These are phyloP conservation scores for Chelonus formosanus DNA, from an alignment of 2,888 invertebrate species.

Conservation along the genomic window DNA sequence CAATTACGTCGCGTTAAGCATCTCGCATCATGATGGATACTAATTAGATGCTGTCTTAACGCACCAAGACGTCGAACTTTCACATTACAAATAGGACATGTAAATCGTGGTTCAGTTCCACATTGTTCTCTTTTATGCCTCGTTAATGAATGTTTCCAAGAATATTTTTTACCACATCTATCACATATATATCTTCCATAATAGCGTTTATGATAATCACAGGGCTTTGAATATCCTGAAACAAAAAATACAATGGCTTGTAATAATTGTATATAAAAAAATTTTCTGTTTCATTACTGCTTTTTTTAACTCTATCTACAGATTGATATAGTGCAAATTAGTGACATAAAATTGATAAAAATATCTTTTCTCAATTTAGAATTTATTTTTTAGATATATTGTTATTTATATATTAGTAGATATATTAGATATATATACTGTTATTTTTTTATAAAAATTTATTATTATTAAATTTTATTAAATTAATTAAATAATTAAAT, in stretches of 20 bases:
- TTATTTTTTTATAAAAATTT: too few species aligned
- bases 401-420: too few species aligned
- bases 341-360: too few species aligned
- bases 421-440: too few species aligned
- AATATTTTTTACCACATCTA: conserved; percentile 55
- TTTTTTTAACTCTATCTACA: too few species aligned
- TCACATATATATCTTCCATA: conserved; percentile 46
- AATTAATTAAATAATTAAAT: too few species aligned
- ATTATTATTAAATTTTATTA: too few species aligned
- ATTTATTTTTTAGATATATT: too few species aligned
- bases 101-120: conserved; percentile 63
- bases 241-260: conserved; percentile 20
- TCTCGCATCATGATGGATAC: too few species aligned
- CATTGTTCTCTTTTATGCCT: conserved; percentile 61
- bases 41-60: conserved; percentile 54
- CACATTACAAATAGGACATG: conserved; percentile 56
- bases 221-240: conserved; percentile 32
- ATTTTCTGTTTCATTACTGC: background rate
- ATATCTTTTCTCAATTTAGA: too few species aligned
- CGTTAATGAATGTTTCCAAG: conserved; percentile 53
- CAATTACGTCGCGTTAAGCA: too few species aligned
- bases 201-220: conserved; percentile 43
- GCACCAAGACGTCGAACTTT: conserved; percentile 56
- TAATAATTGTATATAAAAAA: conserved; percentile 27
- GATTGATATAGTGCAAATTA: too few species aligned